phyloP scores from a whole-genome alignment of 2,797 vertebrate species.

The Eospalax fontanierii region DNA sequence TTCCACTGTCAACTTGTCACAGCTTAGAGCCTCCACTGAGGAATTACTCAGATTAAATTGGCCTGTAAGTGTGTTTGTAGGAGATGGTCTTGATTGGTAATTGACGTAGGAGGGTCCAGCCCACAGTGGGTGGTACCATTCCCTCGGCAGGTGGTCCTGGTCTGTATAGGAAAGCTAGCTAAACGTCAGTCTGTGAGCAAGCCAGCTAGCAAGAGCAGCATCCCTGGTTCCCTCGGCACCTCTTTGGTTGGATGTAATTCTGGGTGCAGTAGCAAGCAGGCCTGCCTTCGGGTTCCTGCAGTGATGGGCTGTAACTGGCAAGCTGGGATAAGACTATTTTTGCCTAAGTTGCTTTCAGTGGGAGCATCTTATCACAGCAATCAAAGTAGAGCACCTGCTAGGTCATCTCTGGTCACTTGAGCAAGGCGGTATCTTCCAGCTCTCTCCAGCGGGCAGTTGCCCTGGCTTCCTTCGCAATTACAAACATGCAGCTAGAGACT shows the following conservation, averaged over 20 bases:
- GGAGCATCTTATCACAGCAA: background rate
- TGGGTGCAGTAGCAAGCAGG: background rate
- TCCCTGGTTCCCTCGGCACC: background rate
- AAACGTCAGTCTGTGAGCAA: background rate
- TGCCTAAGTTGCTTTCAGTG: background rate
- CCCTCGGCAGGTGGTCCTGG: background rate
- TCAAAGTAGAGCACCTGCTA: background rate
- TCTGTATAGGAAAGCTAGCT: background rate
- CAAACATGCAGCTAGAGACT: background rate
- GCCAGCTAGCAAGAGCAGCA: background rate
- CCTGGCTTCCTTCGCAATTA: conserved; percentile 12
- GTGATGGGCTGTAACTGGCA: no score
- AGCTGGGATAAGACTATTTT: background rate
- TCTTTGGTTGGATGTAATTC: background rate
- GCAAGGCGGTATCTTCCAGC: background rate
- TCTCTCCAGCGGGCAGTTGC: background rate
- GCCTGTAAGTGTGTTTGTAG: background rate
- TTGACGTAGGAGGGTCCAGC: background rate
- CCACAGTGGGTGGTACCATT: background rate
- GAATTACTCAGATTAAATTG: no score
- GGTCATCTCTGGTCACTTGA: background rate
- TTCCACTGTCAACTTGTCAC: background rate
- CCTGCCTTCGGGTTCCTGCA: background rate
- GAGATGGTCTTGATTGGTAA: background rate
- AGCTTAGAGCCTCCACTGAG: background rate